Evolutionary conservation across 2,888 invertebrate species (phyloP).

Genomic region (Harpalus rufipes): DNA sequence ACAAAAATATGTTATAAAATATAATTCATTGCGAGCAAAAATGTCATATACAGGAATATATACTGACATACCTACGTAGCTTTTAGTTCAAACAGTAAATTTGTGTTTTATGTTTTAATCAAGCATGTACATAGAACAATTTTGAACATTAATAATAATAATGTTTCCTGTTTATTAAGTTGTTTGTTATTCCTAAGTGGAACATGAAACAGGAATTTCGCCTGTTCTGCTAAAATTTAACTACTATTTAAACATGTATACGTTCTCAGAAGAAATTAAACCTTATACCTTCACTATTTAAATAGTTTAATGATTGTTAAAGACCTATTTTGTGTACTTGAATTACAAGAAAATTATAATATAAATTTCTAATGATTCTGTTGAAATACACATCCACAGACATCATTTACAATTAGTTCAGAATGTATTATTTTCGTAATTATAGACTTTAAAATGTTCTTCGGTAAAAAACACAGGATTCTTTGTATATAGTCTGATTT

Average conservation of each 20-base stretch:
- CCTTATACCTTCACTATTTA: not conserved
- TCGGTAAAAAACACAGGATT: too few species aligned
- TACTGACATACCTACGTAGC: not conserved
- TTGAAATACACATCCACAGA: not conserved
- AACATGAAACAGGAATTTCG: not conserved
- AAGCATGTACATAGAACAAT: not conserved
- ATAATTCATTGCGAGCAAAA: not conserved
- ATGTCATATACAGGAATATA: not conserved
- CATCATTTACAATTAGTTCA: not conserved
- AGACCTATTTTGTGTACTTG: not conserved
- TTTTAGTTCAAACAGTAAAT: not conserved
- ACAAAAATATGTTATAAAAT: too few species aligned
- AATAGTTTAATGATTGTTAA: not conserved
- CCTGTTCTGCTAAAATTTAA: not conserved
- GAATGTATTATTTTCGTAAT: not conserved
- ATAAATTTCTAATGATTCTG: not conserved
- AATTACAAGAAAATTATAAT: not conserved
- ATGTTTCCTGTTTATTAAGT: conserved; percentile 3
- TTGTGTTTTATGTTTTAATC: not conserved
- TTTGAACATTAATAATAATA: not conserved
- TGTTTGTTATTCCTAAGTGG: not conserved
- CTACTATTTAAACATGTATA: not conserved
- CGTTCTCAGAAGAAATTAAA: not conserved
- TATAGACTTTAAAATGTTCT: not conserved
- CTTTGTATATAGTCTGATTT: too few species aligned